Base-by-base conservation (phyloP, 2,888 invertebrate genomes). In the Podabrus alpinus region DNA sequence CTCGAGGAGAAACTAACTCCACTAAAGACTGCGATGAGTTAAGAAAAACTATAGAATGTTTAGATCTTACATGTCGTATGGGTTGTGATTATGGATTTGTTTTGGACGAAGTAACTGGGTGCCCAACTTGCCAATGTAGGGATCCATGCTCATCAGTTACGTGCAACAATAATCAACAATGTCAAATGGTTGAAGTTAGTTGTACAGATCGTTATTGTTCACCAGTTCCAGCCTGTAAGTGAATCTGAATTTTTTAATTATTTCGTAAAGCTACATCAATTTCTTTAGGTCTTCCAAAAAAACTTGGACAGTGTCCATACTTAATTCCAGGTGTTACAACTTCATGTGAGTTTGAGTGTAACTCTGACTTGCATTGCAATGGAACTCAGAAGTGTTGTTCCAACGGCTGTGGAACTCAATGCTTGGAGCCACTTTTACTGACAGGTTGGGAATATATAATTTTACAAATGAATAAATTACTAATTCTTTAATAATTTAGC, bases 121-220 rank as follows among this genome's bases (percentile, higher is more conserved):
- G 96, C 83, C 95, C 95, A 0, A 90, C 91, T 11, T 96, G 96
- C 83, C 91, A 92, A 74, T 96, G 96, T 82, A 90, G 95, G 1
- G 94, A 95, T 88, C 95, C 95, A 0, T 96, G 96, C 86, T 90
- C 91, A 68, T 90, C 90, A 1, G 91, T 94, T 0, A 85, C 87
- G 0, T 94, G 94, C 78, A 89, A 90, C 0, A 89, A 90, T 0
- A 92, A 92, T 68, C 91, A 94, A 78, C 91, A 93, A 69, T 95
- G 95, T 80, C 92, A 94, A 66, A 91, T 95, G 82, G 94, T 95
- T 0, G 95, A 95, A 80, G 95, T 95, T 0, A 94, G 94, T 15
- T 95, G 95, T 81, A 94, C 94, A 81, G 93, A 93, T 21, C 94
- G 95, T 71, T 95, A 95, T 81, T 96, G 96, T 83, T 95, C 95